Evolutionary conservation across 2,888 invertebrate species (phyloP), one percentile per base, ranked within the genome.

Genomic region (Danaus chrysippus): DNA sequence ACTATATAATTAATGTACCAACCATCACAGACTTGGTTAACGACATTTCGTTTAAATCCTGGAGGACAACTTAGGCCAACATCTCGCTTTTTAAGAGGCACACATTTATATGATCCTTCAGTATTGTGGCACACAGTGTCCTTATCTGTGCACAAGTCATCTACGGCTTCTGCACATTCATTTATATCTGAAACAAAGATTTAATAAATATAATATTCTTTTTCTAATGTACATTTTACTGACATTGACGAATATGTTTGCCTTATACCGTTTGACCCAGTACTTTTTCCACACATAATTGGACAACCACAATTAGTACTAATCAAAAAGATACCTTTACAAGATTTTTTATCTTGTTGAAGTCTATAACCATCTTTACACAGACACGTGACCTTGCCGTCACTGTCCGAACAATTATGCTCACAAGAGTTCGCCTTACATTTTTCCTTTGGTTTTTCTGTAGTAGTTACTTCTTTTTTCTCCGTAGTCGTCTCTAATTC

Each of bases 91-190:
- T 82, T 84, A 60, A 89, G 76, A 0, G 92, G 86, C 42, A 92
- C 91, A 66, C 94, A 95, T 65, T 91, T 93, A 82, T 93, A 94
- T 0, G 93, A 92, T 0, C 95, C 95, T 0, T 92, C 91, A 46
- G 93, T 93, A 78, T 95, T 95, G 70, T 94, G 92, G 74, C 95
- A 95, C 1, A 92, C 89, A 34, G 93, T 93, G 49, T 91, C 88
- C 9, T 86, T 83, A 0, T 87, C 92, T 60, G 94, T 94, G 59
- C 92, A 86, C 60, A 94, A 87, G 59, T 92, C 85, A 42, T 93
- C 93, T 52, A 92, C 85, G 0, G 85, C 76, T 71, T 90, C 90
- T 0, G 89, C 86, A 73, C 97, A 97, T 81, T 97, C 97, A 77
- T 96, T 94, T 70, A 96, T 93, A 85, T 96, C 96, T 96, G 77